These are phyloP conservation scores for Labeo calbasu DNA, from an alignment of 2,797 vertebrate genomes.

Conservation along the genomic window DNA sequence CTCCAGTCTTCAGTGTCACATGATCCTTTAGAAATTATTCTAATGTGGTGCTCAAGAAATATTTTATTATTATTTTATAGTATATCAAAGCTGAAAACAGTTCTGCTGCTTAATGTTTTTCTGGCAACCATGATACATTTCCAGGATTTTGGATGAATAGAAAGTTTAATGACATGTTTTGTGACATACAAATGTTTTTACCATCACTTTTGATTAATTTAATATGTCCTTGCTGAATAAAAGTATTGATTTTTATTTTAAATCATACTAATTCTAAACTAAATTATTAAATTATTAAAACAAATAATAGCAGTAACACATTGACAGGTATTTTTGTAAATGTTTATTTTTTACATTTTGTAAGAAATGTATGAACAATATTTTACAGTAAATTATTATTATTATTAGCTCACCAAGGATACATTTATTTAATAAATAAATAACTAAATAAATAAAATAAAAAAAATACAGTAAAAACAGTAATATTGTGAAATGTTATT, in stretches of 20 bases:
- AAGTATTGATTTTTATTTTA: neutral
- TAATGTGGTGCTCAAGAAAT: neutral
- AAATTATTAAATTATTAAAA: too few species aligned
- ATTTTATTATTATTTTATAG: neutral
- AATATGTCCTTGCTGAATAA: neutral
- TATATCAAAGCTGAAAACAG: neutral
- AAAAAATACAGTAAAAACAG: too few species aligned
- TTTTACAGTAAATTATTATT: too few species aligned
- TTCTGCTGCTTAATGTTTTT: neutral
- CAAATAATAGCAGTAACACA: neutral
- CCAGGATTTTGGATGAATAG: neutral
- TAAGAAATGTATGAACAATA: too few species aligned
- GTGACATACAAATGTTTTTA: neutral
- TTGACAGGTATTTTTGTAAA: too few species aligned
- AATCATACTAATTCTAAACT: too few species aligned
- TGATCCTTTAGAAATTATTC: neutral
- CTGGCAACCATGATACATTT: neutral
- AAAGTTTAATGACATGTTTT: neutral
- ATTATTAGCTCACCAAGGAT: neutral
- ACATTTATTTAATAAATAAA: neutral
- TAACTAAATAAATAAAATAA: neutral
- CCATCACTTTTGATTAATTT: neutral
- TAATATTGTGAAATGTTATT: neutral
- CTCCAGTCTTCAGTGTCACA: neutral
- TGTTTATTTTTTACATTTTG: neutral